Conservation (phyloP, 2,797 vertebrate species). For the Dermochelys coriacea region DNA sequence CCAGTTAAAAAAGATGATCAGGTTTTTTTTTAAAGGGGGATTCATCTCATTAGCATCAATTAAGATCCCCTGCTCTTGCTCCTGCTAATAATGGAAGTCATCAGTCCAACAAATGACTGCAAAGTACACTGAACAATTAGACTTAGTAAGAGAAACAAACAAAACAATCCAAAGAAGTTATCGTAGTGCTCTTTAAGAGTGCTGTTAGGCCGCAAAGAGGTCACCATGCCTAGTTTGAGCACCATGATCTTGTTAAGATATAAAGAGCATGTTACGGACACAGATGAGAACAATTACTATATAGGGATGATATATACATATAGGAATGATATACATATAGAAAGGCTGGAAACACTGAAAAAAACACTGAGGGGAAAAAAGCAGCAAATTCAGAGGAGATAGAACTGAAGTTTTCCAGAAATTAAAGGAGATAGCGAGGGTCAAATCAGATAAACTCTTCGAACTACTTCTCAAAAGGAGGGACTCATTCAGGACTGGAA, state of each 20-base stretch:
- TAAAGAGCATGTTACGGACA: slow-evolving; percentile 50
- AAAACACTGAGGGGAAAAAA: slow-evolving; percentile 67
- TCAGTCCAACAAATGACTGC: background rate
- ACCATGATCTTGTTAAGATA: slow-evolving; percentile 35
- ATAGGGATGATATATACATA: slow-evolving; percentile 48
- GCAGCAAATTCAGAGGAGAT: slow-evolving; percentile 54
- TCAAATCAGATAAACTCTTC: slow-evolving; percentile 58
- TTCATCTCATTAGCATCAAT: background rate
- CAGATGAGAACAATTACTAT: slow-evolving; percentile 66
- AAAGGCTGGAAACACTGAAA: slow-evolving; percentile 43
- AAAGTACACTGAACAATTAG: slow-evolving; percentile 11
- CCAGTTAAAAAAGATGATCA: slow-evolving; percentile 21
- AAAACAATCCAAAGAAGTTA: background rate
- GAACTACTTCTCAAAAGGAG: slow-evolving; percentile 47
- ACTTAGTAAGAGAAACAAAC: background rate
- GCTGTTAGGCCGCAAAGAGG: background rate
- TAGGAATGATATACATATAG: background rate
- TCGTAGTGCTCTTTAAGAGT: slow-evolving; percentile 22
- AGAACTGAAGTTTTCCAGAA: slow-evolving; percentile 65
- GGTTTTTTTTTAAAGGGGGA: background rate
- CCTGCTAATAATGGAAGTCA: background rate
- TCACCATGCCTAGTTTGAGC: slow-evolving; percentile 36
- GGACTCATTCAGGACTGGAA: slow-evolving; percentile 18
- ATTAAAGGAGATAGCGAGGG: slow-evolving; percentile 46
- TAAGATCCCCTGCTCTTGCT: slow-evolving; percentile 4